phyloP scores from a whole-genome alignment of 1,140 invertebrate genomes.

The Drosophila pallidifrons region DNA sequence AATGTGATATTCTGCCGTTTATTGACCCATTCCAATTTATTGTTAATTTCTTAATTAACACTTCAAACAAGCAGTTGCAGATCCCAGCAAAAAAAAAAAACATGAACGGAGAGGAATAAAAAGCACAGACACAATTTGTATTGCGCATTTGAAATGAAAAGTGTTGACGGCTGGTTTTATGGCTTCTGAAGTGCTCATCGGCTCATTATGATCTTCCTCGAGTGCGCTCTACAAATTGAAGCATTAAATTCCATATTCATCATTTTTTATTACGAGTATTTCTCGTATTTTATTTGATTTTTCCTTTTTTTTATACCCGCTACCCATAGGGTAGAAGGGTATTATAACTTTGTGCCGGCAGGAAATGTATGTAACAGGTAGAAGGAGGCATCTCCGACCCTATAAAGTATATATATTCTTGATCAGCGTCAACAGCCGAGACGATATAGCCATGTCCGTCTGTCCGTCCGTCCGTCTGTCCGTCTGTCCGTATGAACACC shows the following conservation, averaged over 20 bases:
- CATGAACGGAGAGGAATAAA: background rate
- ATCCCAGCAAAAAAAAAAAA: background rate
- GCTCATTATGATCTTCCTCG: constrained; percentile 43
- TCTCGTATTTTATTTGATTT: constrained; percentile 16
- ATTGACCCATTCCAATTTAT: constrained; percentile 47
- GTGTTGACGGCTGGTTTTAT: constrained; percentile 64
- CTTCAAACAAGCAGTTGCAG: constrained; percentile 44
- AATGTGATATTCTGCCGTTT: constrained; percentile 24
- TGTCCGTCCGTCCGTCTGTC: too few relatives aligned
- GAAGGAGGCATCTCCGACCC: too few relatives aligned
- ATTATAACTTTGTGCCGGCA: too few relatives aligned
- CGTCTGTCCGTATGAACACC: too few relatives aligned
- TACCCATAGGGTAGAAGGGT: too few relatives aligned
- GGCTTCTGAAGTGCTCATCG: constrained; percentile 45
- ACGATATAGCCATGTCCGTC: too few relatives aligned
- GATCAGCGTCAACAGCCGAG: too few relatives aligned
- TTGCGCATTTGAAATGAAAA: constrained; percentile 76
- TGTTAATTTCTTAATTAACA: constrained; percentile 81
- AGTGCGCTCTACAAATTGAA: constrained; percentile 53
- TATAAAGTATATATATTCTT: too few relatives aligned
- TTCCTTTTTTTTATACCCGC: too few relatives aligned
- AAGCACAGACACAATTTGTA: constrained; percentile 31
- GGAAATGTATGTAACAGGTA: too few relatives aligned
- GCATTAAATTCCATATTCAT: constrained; percentile 52
- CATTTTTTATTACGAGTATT: constrained; percentile 17